Conservation (phyloP, 1,140 invertebrate genomes). For the Neuroterus valhalla region DNA sequence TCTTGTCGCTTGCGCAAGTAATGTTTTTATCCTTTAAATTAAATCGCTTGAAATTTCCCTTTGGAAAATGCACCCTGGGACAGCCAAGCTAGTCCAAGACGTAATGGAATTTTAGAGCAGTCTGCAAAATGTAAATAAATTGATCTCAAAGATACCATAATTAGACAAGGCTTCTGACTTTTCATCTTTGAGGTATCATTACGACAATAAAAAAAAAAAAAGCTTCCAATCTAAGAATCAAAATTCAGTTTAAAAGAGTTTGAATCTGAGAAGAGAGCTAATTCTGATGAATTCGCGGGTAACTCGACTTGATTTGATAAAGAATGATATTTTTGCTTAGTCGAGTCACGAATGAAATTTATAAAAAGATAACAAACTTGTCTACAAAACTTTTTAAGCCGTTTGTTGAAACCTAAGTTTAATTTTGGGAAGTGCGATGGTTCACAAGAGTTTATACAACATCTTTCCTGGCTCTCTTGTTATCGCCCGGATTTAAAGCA, state of each 20-base stretch:
- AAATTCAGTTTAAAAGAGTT: background rate
- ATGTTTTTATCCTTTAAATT: too few species aligned
- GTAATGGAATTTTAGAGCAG: background rate
- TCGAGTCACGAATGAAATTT: background rate
- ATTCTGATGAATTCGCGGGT: background rate
- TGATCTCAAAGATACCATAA: background rate
- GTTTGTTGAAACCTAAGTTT: background rate
- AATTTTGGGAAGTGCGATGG: background rate
- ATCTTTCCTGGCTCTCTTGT: too few species aligned
- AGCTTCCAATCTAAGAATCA: background rate
- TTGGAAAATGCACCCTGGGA: background rate
- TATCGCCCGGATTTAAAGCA: background rate
- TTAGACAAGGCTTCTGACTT: conserved; percentile 1
- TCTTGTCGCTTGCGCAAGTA: too few species aligned
- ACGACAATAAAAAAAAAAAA: too few species aligned
- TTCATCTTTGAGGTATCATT: background rate
- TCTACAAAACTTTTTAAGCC: background rate
- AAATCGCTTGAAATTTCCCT: background rate
- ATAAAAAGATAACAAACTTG: conserved; percentile 17
- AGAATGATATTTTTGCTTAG: background rate
- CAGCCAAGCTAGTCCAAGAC: background rate
- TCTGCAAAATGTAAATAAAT: conserved; percentile 20
- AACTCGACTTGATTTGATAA: background rate
- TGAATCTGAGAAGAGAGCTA: background rate
- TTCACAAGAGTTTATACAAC: too few species aligned